Percentiles rank a stretch among this genome's conserved stretches.
Conservation (phyloP, 2,113 vertebrate species). For the Nycticryphes semicollaris region DNA sequence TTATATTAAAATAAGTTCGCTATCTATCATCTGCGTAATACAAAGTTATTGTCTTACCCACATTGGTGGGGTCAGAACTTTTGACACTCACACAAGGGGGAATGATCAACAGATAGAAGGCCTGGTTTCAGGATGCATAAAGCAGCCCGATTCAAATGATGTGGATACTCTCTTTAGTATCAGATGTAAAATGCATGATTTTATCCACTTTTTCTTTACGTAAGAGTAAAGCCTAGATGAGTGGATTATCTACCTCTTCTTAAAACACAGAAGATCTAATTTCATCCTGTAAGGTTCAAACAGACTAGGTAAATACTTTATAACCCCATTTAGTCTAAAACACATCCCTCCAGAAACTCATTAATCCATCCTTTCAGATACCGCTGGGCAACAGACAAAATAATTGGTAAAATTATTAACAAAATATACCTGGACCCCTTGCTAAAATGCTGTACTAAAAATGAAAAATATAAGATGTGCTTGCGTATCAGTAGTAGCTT, state of each 20-base stretch:
- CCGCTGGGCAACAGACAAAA: not conserved
- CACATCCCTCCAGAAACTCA: not conserved
- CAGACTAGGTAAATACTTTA: not conserved
- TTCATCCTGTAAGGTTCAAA: not conserved
- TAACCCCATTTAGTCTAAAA: not conserved
- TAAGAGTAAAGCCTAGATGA: not conserved
- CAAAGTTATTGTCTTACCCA: not conserved
- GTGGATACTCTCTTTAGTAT: not conserved
- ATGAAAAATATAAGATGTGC: not conserved
- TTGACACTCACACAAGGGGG: not conserved
- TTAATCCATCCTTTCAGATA: not conserved
- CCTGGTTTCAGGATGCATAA: not conserved
- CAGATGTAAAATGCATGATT: not conserved
- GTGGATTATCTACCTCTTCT: not conserved
- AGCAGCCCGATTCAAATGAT: not conserved
- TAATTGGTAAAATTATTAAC: not conserved
- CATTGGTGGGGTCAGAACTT: not conserved
- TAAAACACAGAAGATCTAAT: not conserved
- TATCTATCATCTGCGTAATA: not conserved
- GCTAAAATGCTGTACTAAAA: not conserved
- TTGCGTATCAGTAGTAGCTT: not conserved
- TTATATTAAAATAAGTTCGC: conserved; percentile 1
- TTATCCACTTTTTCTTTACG: not conserved
- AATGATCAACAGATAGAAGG: not conserved
- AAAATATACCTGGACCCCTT: not conserved